Percentiles rank a stretch among this genome's conserved stretches.
Conservation (phyloP, 1,140 invertebrate species). For the Drosophila melanogaster region Release_6_plus_ISO1_MT NT_033777.3:20716501-20717000, state of each 20-base stretch:
- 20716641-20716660: constrained; percentile 71
- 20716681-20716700: constrained; percentile 80
- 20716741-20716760: neutral
- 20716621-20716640: constrained; percentile 46
- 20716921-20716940: constrained; percentile 28
- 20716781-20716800: neutral
- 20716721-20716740: constrained; percentile 6
- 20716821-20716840: constrained; percentile 47
- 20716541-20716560: constrained; percentile 55
- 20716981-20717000: neutral
- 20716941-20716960: constrained; percentile 67
- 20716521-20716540: constrained; percentile 61
- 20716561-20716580: constrained; percentile 36
- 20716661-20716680: constrained; percentile 75
- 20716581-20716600: constrained; percentile 14
- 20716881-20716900: constrained; percentile 38
- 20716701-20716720: constrained; percentile 58
- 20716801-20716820: constrained; percentile 38
- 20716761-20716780: constrained; percentile 6
- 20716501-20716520: constrained; percentile 40
- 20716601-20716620: constrained; percentile 20
- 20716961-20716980: constrained; percentile 24
- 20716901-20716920: constrained; percentile 74
- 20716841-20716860: constrained; percentile 22
- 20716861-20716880: constrained; percentile 65